phyloP scores from a whole-genome alignment of 1,140 invertebrate species.

The Hypothenemus hampei region DNA sequence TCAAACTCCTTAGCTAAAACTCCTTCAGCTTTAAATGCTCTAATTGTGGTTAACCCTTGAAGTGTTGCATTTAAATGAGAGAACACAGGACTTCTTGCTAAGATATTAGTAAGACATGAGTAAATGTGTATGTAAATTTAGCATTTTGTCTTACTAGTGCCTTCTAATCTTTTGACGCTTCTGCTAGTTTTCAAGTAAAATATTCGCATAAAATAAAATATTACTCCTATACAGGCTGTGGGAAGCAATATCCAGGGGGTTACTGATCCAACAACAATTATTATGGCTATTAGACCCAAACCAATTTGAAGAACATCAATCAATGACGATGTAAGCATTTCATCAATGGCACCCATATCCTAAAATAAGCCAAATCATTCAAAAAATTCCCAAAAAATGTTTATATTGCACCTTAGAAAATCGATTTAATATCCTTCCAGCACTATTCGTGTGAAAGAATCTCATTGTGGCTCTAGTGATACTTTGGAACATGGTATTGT shows the following conservation, averaged over 20 bases:
- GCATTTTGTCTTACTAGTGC: slow-evolving; percentile 41
- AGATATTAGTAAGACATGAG: too few relatives aligned
- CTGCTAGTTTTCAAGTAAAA: slow-evolving; percentile 60
- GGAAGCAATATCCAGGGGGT: slow-evolving; percentile 73
- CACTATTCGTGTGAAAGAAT: slow-evolving; percentile 79
- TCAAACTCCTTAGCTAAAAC: slow-evolving; percentile 56
- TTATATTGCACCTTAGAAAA: slow-evolving; percentile 29
- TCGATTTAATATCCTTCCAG: slow-evolving; percentile 64
- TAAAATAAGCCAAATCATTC: slow-evolving; percentile 45
- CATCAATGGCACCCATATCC: slow-evolving; percentile 83
- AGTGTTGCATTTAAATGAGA: slow-evolving; percentile 84
- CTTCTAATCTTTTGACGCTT: slow-evolving; percentile 64
- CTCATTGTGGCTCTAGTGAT: slow-evolving; percentile 71
- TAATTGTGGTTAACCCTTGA: slow-evolving; percentile 83
- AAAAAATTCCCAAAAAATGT: background rate
- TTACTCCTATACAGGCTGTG: slow-evolving; percentile 58
- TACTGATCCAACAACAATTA: slow-evolving; percentile 67
- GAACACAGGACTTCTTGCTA: slow-evolving; percentile 76
- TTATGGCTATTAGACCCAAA: slow-evolving; percentile 66
- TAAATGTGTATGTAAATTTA: background rate
- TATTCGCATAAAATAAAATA: slow-evolving; percentile 59
- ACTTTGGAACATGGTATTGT: slow-evolving; percentile 70
- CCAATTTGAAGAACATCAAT: slow-evolving; percentile 58
- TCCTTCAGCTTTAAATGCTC: slow-evolving; percentile 75
- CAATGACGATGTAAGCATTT: slow-evolving; percentile 66